Conservation (phyloP, 1,140 invertebrate species). For the Drosophila arizonae region DNA sequence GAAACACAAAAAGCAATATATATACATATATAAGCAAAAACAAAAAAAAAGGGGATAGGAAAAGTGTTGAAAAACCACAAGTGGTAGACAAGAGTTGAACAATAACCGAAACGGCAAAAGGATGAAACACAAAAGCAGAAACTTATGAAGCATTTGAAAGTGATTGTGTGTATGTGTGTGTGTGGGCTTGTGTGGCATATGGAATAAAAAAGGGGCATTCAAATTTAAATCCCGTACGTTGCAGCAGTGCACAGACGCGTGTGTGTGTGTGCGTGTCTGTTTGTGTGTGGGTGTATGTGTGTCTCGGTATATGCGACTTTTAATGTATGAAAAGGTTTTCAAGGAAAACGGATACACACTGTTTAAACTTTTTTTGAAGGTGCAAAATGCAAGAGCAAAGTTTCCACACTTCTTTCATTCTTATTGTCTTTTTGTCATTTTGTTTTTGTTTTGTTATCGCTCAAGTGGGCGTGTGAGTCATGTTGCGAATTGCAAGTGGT, state of each 20-base stretch:
- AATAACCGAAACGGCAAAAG: slow-evolving; percentile 32
- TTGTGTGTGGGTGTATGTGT: slow-evolving; percentile 16
- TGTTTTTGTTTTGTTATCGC: slow-evolving; percentile 30
- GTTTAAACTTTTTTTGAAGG: slow-evolving; percentile 69
- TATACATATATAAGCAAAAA: slow-evolving; percentile 1
- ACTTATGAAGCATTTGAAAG: not conserved
- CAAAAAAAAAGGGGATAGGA: slow-evolving; percentile 2
- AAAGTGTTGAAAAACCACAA: slow-evolving; percentile 33
- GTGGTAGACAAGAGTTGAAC: slow-evolving; percentile 31
- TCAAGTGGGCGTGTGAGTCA: slow-evolving; percentile 44
- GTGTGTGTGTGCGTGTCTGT: slow-evolving; percentile 21
- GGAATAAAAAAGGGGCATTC: slow-evolving; percentile 36
- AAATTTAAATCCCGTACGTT: slow-evolving; percentile 44
- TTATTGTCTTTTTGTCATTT: not conserved
- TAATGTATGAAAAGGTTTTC: slow-evolving; percentile 65
- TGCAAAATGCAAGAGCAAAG: slow-evolving; percentile 61
- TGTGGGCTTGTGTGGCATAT: slow-evolving; percentile 47
- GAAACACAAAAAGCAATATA: not conserved
- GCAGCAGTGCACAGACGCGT: slow-evolving; percentile 56
- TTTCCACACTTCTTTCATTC: slow-evolving; percentile 16
- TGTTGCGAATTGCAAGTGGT: slow-evolving; percentile 36
- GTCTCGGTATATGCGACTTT: slow-evolving; percentile 36
- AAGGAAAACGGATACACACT: slow-evolving; percentile 80
- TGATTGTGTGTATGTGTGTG: not conserved
- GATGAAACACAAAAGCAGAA: not conserved